A percentile compares a stretch with the other conserved stretches of the same genome.
These are phyloP conservation scores for Otus scops DNA, from an alignment of 2,797 vertebrate genomes.

Conservation along the genomic window DNA sequence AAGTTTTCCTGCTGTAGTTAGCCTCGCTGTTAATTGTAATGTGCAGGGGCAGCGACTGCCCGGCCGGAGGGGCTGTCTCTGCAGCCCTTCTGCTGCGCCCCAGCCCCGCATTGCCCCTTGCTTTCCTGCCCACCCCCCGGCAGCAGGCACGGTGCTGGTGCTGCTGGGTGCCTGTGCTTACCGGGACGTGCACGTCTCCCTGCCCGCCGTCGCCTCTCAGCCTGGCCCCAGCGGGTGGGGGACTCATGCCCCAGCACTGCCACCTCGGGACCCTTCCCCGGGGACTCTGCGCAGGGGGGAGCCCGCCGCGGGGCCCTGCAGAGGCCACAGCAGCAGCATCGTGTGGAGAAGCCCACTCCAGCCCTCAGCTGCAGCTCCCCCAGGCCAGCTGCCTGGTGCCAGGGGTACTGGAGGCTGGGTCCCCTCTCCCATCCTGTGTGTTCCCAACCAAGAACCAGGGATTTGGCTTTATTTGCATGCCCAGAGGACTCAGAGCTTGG, in stretches of 20 bases:
- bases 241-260: not conserved
- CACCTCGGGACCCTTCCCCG: not conserved
- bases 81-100: not conserved
- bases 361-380: not conserved
- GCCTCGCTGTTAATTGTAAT: not conserved
- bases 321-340: not conserved
- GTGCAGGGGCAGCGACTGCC: not conserved
- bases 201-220: not conserved
- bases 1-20: not conserved
- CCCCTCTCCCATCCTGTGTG: accelerated
- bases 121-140: not conserved
- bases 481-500: not conserved
- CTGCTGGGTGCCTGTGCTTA: not conserved
- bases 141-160: not conserved
- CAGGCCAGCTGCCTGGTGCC: accelerated
- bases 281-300: not conserved
- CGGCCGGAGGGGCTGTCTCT: accelerated
- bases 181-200: not conserved
- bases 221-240: not conserved
- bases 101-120: not conserved
- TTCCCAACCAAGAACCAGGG: not conserved
- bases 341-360: not conserved
- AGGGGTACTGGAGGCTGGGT: accelerated
- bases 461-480: not conserved
- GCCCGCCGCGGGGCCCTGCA: not conserved